A percentile compares a stretch with the other conserved stretches of the same genome.
phyloP scores from a whole-genome alignment of 2,888 invertebrate genomes.

The Watsonalla cultraria region DNA sequence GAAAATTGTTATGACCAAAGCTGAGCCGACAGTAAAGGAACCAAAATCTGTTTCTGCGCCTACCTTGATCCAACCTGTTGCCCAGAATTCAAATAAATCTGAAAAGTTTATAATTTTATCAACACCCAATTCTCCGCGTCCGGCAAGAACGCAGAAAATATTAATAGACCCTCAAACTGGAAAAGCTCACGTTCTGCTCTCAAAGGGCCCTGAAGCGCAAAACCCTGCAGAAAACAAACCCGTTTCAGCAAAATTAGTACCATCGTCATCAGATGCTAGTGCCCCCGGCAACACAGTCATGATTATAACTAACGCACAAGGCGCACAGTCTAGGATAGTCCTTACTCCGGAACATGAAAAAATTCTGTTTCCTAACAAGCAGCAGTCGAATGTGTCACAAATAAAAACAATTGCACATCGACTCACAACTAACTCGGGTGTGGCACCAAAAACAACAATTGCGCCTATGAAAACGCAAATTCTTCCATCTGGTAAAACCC shows the following conservation, averaged over 20 bases:
- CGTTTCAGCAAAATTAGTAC: constrained; percentile 61
- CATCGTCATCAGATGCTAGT: constrained; percentile 46
- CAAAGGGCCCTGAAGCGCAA: constrained; percentile 47
- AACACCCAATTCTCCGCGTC: constrained; percentile 49
- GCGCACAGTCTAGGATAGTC: constrained; percentile 78
- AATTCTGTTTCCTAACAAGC: constrained; percentile 76
- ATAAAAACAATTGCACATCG: constrained; percentile 60
- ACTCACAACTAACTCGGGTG: constrained; percentile 39
- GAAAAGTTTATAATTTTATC: constrained; percentile 72
- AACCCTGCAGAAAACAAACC: constrained; percentile 48
- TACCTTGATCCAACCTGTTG: constrained; percentile 30
- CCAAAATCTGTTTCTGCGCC: constrained; percentile 35
- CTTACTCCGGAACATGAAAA: constrained; percentile 81
- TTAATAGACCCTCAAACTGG: constrained; percentile 71
- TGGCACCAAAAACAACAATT: constrained; percentile 41
- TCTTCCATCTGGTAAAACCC: neutral
- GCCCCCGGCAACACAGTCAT: constrained; percentile 77
- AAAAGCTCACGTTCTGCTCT: constrained; percentile 64
- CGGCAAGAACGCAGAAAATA: constrained; percentile 65
- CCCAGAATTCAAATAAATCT: constrained; percentile 43
- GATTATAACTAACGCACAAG: constrained; percentile 81
- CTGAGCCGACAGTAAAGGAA: constrained; percentile 55
- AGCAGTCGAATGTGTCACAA: constrained; percentile 57
- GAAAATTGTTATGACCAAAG: constrained; percentile 68
- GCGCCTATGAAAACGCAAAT: constrained; percentile 31